A percentile compares a stretch with the other conserved stretches of the same genome.
These are phyloP conservation scores for Nematolebias whitei DNA, from an alignment of 2,113 vertebrate species.

Conservation along the genomic window DNA sequence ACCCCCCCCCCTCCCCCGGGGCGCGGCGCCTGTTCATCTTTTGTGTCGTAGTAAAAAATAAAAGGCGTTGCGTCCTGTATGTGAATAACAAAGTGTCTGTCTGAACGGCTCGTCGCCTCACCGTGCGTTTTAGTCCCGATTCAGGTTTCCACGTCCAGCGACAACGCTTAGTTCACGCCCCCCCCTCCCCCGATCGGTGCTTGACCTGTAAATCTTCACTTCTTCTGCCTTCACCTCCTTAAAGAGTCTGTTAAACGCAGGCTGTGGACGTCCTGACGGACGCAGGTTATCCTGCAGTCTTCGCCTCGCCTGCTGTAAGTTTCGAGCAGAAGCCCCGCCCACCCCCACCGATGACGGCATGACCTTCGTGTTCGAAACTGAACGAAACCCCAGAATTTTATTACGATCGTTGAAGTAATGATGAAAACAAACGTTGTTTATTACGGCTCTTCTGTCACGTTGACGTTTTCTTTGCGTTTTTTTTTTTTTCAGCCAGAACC, in stretches of 20 bases:
- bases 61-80: constrained; percentile 45
- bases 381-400: constrained; percentile 40
- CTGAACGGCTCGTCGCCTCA: constrained; percentile 32
- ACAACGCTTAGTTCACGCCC: constrained; percentile 19
- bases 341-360: constrained; percentile 45
- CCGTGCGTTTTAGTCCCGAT: constrained; percentile 43
- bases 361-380: constrained; percentile 49
- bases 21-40: constrained; percentile 34
- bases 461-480: not conserved
- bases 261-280: constrained; percentile 69
- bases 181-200: constrained; percentile 24
- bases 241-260: constrained; percentile 60
- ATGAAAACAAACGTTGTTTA: too few species aligned
- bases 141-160: constrained; percentile 49
- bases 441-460: not conserved
- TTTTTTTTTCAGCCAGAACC: too few species aligned
- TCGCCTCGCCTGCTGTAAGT: constrained; percentile 60
- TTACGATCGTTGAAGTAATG: too few species aligned
- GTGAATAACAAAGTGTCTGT: constrained; percentile 31
- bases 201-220: constrained; percentile 64
- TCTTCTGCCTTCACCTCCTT: constrained; percentile 56
- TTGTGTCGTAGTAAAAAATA: constrained; percentile 63
- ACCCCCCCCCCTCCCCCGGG: constrained; percentile 23
- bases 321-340: constrained; percentile 33
- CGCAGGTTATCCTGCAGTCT: constrained; percentile 38